Percentiles rank a stretch among this genome's conserved stretches.
phyloP scores from a whole-genome alignment of 2,888 invertebrate genomes.

The Cataglyphis altisquamis region DNA sequence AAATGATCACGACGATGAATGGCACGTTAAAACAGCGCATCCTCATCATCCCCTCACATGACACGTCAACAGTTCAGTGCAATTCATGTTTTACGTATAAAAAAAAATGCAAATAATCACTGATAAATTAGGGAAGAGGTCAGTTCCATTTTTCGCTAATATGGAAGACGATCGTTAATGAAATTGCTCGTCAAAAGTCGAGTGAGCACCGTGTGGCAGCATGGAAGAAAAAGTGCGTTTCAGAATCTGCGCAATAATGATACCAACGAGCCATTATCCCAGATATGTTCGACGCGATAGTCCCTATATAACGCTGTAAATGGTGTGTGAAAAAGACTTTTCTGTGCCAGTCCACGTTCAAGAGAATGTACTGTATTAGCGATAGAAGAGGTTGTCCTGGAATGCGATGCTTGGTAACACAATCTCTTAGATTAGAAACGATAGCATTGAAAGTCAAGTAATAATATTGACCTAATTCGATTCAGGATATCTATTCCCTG shows the following conservation, averaged over 20 bases:
- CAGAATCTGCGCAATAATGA: not conserved
- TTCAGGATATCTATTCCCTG: not conserved
- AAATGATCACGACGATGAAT: not conserved
- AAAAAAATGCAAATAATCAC: conserved; percentile 20
- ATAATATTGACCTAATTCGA: not conserved
- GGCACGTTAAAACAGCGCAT: conserved; percentile 2
- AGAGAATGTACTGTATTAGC: not conserved
- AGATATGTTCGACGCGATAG: not conserved
- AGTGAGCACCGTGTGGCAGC: not conserved
- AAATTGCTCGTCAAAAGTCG: conserved; percentile 20
- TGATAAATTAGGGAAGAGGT: conserved; percentile 2
- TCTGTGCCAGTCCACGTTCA: not conserved
- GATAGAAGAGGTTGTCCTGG: not conserved
- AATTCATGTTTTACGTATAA: not conserved
- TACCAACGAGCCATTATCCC: not conserved
- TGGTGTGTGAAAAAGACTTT: conserved; percentile 10
- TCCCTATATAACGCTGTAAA: conserved; percentile 13
- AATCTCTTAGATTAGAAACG: conserved; percentile 4
- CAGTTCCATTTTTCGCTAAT: not conserved
- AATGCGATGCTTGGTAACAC: not conserved
- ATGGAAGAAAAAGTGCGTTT: not conserved
- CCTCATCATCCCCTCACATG: not conserved
- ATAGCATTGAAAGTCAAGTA: not conserved
- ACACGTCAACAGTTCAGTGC: not conserved
- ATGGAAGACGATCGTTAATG: conserved; percentile 9